Conservation (phyloP, 2,113 vertebrate genomes). For the Gallinago jamesoni region DNA sequence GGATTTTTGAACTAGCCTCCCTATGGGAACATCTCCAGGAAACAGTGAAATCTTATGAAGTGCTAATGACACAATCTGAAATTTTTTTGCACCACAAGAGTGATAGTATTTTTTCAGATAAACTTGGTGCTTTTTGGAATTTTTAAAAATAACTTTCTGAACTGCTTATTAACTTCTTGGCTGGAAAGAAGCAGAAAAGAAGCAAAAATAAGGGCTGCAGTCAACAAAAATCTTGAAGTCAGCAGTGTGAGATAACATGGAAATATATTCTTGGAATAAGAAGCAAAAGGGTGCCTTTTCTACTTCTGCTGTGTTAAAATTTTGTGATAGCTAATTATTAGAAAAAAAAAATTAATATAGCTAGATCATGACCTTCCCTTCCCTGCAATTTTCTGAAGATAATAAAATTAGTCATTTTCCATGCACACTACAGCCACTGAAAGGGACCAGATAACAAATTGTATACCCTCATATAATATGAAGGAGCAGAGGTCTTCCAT, state of each 20-base stretch:
- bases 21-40: background rate
- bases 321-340: background rate
- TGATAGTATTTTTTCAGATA: background rate
- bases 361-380: background rate
- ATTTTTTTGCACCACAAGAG: background rate
- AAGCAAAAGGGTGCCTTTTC: background rate
- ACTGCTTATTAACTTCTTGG: background rate
- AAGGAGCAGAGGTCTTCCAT: background rate
- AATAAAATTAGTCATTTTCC: background rate
- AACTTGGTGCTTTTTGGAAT: background rate
- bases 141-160: background rate
- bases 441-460: background rate
- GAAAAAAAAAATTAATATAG: background rate
- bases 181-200: background rate
- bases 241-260: background rate
- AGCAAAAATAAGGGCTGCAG: background rate
- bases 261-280: background rate
- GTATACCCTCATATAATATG: background rate
- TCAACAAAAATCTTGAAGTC: background rate
- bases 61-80: background rate
- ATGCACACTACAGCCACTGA: background rate
- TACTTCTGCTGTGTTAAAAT: background rate
- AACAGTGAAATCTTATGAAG: background rate
- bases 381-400: background rate
- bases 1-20: background rate